Percentiles rank a stretch among this genome's conserved stretches.
Conservation (phyloP, 1,140 invertebrate genomes). For the Eulimnadia texana region DNA sequence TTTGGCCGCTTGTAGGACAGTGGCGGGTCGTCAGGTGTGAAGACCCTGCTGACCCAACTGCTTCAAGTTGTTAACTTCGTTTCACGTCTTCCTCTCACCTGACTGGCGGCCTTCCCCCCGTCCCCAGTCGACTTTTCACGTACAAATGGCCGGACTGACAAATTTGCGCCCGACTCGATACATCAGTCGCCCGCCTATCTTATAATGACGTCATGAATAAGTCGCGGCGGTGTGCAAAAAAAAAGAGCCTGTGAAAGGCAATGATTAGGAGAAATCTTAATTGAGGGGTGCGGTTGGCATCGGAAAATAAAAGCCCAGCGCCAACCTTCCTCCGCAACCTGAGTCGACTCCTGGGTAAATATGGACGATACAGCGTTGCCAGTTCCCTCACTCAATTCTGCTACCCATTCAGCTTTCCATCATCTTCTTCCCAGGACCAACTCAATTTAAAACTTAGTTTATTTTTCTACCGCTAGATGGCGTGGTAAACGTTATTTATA, state of each 20-base stretch:
- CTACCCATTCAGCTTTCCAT: neutral
- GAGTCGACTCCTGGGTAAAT: neutral
- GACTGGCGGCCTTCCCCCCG: neutral
- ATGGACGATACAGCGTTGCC: neutral
- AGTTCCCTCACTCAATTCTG: neutral
- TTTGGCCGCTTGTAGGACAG: constrained; percentile 38
- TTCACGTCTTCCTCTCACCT: too few species aligned
- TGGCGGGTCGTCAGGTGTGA: neutral
- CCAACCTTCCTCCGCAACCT: neutral
- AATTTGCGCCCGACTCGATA: neutral
- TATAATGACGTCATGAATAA: neutral
- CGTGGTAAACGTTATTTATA: neutral
- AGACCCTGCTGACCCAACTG: too few species aligned
- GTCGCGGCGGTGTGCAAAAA: neutral
- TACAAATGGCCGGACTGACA: neutral
- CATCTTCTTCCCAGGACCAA: neutral
- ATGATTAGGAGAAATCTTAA: neutral
- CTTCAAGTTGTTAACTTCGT: too few species aligned
- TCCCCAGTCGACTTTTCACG: neutral
- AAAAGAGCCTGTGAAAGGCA: neutral
- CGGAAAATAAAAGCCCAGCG: neutral
- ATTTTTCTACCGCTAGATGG: neutral
- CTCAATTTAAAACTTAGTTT: neutral
- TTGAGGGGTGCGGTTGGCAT: neutral
- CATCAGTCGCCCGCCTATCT: neutral